Percentiles rank a stretch among this genome's conserved stretches.
phyloP scores from a whole-genome alignment of 2,888 invertebrate genomes.

The Stratiomys singularior region DNA sequence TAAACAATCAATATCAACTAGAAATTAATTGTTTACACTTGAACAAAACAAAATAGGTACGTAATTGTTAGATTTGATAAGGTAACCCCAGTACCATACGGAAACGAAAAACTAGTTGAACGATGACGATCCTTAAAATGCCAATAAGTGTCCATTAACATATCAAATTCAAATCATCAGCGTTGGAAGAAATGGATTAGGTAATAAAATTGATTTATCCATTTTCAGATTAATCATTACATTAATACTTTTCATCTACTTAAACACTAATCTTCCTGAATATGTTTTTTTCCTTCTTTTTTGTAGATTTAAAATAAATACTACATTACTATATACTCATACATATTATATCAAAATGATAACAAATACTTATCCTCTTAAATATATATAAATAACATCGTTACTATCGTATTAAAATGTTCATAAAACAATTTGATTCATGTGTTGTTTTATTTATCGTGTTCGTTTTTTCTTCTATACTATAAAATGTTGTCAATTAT shows the following conservation, averaged over 20 bases:
- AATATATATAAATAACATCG: slow-evolving; percentile 11
- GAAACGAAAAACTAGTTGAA: not conserved
- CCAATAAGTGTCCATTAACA: too few species aligned
- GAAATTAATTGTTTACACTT: too few species aligned
- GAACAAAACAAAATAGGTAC: too few species aligned
- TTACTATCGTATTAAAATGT: slow-evolving; percentile 13
- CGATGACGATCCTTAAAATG: too few species aligned
- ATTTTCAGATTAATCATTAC: not conserved
- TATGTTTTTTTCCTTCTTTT: not conserved
- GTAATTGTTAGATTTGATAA: too few species aligned
- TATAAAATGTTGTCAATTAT: not conserved
- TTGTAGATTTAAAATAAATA: slow-evolving; percentile 14
- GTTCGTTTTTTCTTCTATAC: not conserved
- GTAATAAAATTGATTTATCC: not conserved
- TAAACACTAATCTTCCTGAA: slow-evolving; percentile 19
- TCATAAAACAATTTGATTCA: not conserved
- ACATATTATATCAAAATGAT: slow-evolving; percentile 16
- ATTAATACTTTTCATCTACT: slow-evolving; percentile 22
- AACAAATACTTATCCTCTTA: slow-evolving; percentile 6
- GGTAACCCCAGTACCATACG: too few species aligned
- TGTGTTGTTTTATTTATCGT: not conserved
- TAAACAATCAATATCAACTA: too few species aligned
- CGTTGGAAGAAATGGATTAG: not conserved
- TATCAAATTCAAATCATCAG: too few species aligned
- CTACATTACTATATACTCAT: not conserved